Evolutionary conservation across 2,113 vertebrate species (phyloP).

Genomic region (Origma solitaria): DNA sequence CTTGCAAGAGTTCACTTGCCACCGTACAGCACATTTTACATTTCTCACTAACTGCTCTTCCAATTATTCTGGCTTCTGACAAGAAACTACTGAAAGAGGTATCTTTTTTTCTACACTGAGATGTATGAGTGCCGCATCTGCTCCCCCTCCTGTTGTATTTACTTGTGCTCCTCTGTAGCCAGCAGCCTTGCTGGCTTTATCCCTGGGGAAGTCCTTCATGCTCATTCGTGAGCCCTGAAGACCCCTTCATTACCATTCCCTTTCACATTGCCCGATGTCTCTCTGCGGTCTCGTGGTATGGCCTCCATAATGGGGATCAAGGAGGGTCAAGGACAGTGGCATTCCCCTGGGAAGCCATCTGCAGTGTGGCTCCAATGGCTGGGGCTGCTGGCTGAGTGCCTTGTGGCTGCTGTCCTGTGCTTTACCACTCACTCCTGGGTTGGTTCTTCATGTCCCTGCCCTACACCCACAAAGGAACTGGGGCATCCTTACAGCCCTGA

Average conservation of each 20-base stretch:
- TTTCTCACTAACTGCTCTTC: neutral
- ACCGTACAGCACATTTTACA: neutral
- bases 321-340: slow-evolving; percentile 9
- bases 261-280: neutral
- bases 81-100: neutral
- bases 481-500: neutral
- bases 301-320: neutral
- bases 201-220: neutral
- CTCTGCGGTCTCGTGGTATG: neutral
- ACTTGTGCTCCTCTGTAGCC: neutral
- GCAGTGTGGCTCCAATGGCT: neutral
- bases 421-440: neutral
- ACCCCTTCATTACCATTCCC: neutral
- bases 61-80: neutral
- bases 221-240: neutral
- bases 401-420: neutral
- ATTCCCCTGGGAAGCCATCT: neutral
- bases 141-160: neutral
- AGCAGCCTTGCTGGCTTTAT: neutral
- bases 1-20: neutral
- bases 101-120: neutral
- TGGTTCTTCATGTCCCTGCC: neutral
- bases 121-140: neutral
- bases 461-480: rapidly evolving
- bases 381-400: neutral